Percentiles rank a stretch among this genome's conserved stretches.
Evolutionary conservation across 1,140 invertebrate genomes (phyloP).

Genomic region (Calephelis virginiensis): DNA sequence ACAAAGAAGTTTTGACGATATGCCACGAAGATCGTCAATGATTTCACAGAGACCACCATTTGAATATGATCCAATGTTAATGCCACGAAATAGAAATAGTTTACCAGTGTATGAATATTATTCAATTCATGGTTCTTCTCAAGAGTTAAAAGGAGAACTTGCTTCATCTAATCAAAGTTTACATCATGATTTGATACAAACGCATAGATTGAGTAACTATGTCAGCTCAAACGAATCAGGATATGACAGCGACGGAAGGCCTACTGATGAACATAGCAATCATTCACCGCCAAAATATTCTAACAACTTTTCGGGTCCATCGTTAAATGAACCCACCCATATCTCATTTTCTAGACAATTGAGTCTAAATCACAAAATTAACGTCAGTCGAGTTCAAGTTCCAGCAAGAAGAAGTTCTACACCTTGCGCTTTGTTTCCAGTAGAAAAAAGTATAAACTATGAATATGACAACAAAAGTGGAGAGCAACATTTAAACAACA

Average conservation of each 20-base stretch:
- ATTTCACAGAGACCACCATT: slow-evolving; percentile 63
- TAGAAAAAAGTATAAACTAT: slow-evolving; percentile 53
- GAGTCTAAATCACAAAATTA: slow-evolving; percentile 71
- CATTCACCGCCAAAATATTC: slow-evolving; percentile 72
- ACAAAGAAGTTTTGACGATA: slow-evolving; percentile 46
- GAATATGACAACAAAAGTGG: slow-evolving; percentile 51
- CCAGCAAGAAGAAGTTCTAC: slow-evolving; percentile 70
- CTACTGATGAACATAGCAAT: slow-evolving; percentile 78
- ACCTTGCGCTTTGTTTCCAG: slow-evolving; percentile 66
- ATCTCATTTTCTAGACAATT: slow-evolving; percentile 64
- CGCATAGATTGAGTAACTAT: slow-evolving; percentile 82
- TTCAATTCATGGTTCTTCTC: slow-evolving; percentile 57
- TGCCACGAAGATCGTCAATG: slow-evolving; percentile 62
- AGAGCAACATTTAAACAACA: slow-evolving; percentile 41
- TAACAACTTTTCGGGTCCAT: slow-evolving; percentile 47
- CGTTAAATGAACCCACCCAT: slow-evolving; percentile 42
- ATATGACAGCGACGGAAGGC: slow-evolving; percentile 87
- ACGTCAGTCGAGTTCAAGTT: slow-evolving; percentile 57
- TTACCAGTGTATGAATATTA: slow-evolving; percentile 72
- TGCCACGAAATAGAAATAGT: slow-evolving; percentile 71
- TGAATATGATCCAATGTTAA: slow-evolving; percentile 69
- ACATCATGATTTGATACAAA: slow-evolving; percentile 66
- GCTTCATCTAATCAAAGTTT: slow-evolving; percentile 72
- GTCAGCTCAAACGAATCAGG: slow-evolving; percentile 91
- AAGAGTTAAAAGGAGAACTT: slow-evolving; percentile 65